Evolutionary conservation across 2,888 invertebrate species (phyloP), one percentile per base, ranked within the genome.

Genomic region (Theretra japonica): DNA sequence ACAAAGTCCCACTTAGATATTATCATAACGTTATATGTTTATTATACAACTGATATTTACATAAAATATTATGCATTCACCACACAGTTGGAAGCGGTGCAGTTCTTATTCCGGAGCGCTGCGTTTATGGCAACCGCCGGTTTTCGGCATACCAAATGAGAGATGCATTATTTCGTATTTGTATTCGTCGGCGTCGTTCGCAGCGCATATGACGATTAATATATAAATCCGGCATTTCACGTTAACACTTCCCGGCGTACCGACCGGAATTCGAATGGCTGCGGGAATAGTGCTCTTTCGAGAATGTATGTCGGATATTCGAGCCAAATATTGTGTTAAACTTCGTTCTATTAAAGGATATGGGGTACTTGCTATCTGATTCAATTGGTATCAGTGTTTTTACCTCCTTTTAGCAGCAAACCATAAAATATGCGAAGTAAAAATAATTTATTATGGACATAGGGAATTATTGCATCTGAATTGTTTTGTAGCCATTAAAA

Each of bases 1-100:
- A 11, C 15, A 60, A n/a, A 60, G 30, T 57, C 15, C 57, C 33
- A 41, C 15, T 41, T 41, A 41, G 41, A 15, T 41, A 41, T 41
- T 41, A 41, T 41, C 41, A 41, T 41, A 41, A 41, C 11, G 41
- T 41, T 41, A 41, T 41, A 41, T 41, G 11, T 69, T 69, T 57
- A n/a, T 56, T 21, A 25, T 68, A 53, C 8, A 53, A 69, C 30
- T 57, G n/a, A 28, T 57, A 41, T 65, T 65, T 23, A 65, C 65
- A 65, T 65, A 23, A 15, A 65, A 75, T 69, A 77, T 78, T 80
- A 79, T 81, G 81, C 76, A 82, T 82, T 77, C 79, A 74, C 65
- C 59, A 69, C 77, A 74, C 73, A 69, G 70, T 76, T 79, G 75
- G 73, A 77, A 82, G 76, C 79, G 62, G 74, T 76, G 75, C 71